Conservation (phyloP, 1,140 invertebrate genomes). For the Tribolium castaneum region DNA sequence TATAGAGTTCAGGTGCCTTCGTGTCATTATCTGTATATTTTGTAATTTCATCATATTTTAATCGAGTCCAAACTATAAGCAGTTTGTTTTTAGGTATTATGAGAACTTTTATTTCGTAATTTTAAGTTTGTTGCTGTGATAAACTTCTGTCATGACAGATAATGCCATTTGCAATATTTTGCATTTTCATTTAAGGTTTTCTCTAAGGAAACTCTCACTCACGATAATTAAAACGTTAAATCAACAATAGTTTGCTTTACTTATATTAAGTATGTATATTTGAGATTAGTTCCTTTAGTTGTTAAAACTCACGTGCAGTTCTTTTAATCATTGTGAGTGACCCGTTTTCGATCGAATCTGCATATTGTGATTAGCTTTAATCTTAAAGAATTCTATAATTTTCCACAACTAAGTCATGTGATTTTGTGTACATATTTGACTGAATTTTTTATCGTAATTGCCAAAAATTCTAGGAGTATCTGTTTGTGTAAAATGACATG, state of each 20-base stretch:
- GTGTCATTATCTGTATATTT: conserved; percentile 44
- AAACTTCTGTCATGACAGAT: conserved; percentile 56
- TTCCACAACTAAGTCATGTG: conserved; percentile 17
- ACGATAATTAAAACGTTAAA: background rate
- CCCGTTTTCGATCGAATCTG: conserved; percentile 1
- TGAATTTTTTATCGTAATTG: conserved; percentile 37
- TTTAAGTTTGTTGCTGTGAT: conserved; percentile 57
- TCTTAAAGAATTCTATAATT: conserved; percentile 31
- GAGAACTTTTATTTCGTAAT: conserved; percentile 45
- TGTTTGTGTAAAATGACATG: conserved; percentile 36
- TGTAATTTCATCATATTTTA: conserved; percentile 44
- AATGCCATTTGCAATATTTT: conserved; percentile 47
- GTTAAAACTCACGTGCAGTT: background rate
- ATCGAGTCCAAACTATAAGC: conserved; percentile 53
- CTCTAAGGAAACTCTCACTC: background rate
- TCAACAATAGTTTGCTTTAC: conserved; percentile 22
- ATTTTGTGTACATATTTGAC: conserved; percentile 25
- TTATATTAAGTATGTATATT: conserved; percentile 34
- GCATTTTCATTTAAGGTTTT: background rate
- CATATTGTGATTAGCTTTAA: conserved; percentile 32
- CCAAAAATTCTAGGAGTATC: conserved; percentile 27
- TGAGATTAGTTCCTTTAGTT: conserved; percentile 30
- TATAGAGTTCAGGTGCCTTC: conserved; percentile 46
- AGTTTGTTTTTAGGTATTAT: conserved; percentile 48
- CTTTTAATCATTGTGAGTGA: conserved; percentile 12